Base-by-base conservation (phyloP, 1,140 invertebrate species). In the Coelopa frigida region DNA sequence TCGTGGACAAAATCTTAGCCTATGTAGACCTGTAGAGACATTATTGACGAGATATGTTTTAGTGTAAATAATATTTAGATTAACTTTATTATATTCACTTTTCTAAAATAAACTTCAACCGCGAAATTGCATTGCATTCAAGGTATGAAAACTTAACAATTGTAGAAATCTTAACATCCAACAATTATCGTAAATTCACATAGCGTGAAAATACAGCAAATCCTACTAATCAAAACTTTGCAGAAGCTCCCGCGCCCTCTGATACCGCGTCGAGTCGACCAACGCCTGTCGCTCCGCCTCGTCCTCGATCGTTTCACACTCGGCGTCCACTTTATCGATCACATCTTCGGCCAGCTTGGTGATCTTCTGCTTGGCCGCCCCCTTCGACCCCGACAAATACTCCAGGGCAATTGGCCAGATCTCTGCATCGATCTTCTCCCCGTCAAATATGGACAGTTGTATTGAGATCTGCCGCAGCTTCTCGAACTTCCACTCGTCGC, bases 381-480 rank as follows among this genome's bases (percentile, higher is more conserved):
- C 84, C 63, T 80, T 75, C 1, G 78, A 75, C 4, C 76, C 75
- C 52, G 78, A 75, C 58, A 85, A 80, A 58, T 87, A 87, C 57
- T 85, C 80, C 17, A 86, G 52, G n/a, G 82, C 70, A 6, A 73
- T 69, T 15, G 75, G 70, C 76, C 82, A 86, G 46, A 78, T 63
- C 23, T 75, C 62, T 24, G 79, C 72, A 12, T 77, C 72, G 4
- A 87, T 57, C 45, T 75, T 72, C 5, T 68, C 55, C 32, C 73
- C 55, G 52, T 81, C 75, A 37, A 85, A 77, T 51, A 84, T 75
- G 56, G 83, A 76, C 52, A 83, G 79, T 31, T 79, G 77, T 17
- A 87, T 66, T 75, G 82, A 85, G n/a, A 81, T 75, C 68, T 87
- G 85, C 46, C 77, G 79, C 2, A 81, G 55, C 63, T 86, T 87